Base-by-base conservation (phyloP, 2,113 vertebrate species). In the Chaenocephalus aceratus region DNA sequence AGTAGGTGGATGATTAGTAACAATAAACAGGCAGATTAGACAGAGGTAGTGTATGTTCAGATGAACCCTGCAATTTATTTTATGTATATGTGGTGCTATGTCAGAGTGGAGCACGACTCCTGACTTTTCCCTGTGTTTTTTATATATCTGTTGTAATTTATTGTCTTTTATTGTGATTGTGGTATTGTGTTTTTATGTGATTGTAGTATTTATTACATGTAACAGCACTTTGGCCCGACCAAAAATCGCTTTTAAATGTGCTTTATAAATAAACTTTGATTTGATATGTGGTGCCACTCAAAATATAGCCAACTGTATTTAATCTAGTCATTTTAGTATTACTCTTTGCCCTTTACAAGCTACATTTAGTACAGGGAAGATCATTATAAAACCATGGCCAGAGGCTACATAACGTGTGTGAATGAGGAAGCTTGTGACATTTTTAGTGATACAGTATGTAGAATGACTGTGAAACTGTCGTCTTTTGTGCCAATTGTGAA, bases 1-100 rank as follows among this genome's bases (percentile, higher is more conserved):
- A 26, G 34, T n/a, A 71, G 72, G 44, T 56, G 59, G n/a, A 64
- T 69, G 45, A 58, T 52, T 51, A 48, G 5, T 44, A 51, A 56
- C 26, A 69, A 51, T 1, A 46, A 56, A 77, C 11, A 41, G 16
- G 10, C 9, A 1, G 48, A 56, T 66, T 61, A 56, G 61, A 61
- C 5, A 67, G n/a, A 41, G 60, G 54, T 6, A 61, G 41, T 77
- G 6, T 0, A n/a, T 18, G 23, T 58, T 58, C 10, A 58, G n/a
- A 57, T 54, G 6, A 30, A 68, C 10, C 64, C 26, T 62, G 14
- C 10, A n/a, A 13, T 6, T 10, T 41, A 41, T 56, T 58, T 49
- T 18, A 12, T 23, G 4, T 6, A 1, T n/a, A 14, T 79, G 41
- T 0, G 0, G 4, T 44, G 26, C 21, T 48, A 5, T n/a, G n/a